Base-by-base conservation (phyloP, 2,113 vertebrate species). In the Pterophyllum scalare region DNA sequence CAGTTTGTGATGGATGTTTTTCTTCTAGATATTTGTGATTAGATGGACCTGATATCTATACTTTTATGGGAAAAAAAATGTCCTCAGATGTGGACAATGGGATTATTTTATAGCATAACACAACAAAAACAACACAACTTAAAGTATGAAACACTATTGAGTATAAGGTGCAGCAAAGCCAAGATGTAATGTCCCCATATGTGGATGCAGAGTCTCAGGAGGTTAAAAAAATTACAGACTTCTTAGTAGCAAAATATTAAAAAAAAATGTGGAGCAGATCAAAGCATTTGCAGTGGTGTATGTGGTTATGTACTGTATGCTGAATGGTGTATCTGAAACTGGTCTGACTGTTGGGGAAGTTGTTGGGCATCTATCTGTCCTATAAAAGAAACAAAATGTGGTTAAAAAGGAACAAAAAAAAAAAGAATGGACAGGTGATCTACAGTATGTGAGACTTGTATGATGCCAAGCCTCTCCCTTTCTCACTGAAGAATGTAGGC, bases 401-500 rank as follows among this genome's bases (percentile, higher is more conserved):
- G 33, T 33, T 33, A 33, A 33, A 33, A 33, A 7, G 33, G 33
- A 31, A 40, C 24, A 49, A 11, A 24, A 13, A 2, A 60, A 24
- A 3, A 3, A 35, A 19, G 19, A 35, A 38, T 10, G 35, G 35
- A 38, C n/a, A 24, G 6, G 22, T 57, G 28, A 72, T 22, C 26
- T 26, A 31, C 2, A 38, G 35, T 38, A 33, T 20, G 22, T 62
- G 76, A 75, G 24, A n/a, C 10, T 14, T 60, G 62, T 33, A 5
- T 19, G 46, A 77, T 75, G 46, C 26, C 22, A 67, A 43, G 28
- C 46, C 35, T 60, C 61, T 77, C 56, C 33, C 5, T 20, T 59
- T 81, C 35, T 46, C 77, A 72, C 35, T 31, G 52, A 85, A 82
- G 86, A 84, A 88, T 91, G 82, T 79, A 6, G 76, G 40, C 22